Evolutionary conservation across 2,888 invertebrate species (phyloP).

Genomic region (Eucera pruinosa): DNA sequence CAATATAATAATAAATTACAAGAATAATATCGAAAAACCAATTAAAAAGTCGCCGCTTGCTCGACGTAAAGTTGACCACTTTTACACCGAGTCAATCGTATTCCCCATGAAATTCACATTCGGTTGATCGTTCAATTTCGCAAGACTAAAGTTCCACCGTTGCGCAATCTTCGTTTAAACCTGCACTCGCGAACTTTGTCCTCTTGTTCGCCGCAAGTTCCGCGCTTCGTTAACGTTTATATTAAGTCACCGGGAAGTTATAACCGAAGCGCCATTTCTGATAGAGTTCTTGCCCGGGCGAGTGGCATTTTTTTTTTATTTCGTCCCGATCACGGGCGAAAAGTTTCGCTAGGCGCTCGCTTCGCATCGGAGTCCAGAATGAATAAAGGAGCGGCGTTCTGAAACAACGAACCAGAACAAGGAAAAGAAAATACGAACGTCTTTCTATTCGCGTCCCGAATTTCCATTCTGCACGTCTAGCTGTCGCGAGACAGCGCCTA

Average conservation of each 20-base stretch:
- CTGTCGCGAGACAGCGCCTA: not conserved
- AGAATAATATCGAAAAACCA: too few relatives aligned
- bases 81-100: too few relatives aligned
- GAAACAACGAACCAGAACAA: slow-evolving; percentile 3
- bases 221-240: slow-evolving; percentile 18
- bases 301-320: not conserved
- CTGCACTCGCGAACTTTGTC: not conserved
- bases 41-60: too few relatives aligned
- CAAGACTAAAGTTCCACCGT: not conserved
- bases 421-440: slow-evolving; percentile 15
- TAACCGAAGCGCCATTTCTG: not conserved
- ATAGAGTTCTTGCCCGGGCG: not conserved
- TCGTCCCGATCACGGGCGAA: not conserved
- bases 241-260: slow-evolving; percentile 10
- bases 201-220: slow-evolving; percentile 2
- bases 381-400: slow-evolving; percentile 29
- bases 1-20: too few relatives aligned
- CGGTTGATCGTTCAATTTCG: not conserved
- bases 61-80: too few relatives aligned
- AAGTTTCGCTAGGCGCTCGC: slow-evolving; percentile 2
- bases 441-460: slow-evolving; percentile 21
- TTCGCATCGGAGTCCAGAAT: slow-evolving; percentile 18
- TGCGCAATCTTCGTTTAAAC: not conserved
- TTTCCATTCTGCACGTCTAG: slow-evolving; percentile 5
- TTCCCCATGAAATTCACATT: not conserved